Conservation (phyloP, 2,888 invertebrate genomes). For the Serrognathus titanus region DNA sequence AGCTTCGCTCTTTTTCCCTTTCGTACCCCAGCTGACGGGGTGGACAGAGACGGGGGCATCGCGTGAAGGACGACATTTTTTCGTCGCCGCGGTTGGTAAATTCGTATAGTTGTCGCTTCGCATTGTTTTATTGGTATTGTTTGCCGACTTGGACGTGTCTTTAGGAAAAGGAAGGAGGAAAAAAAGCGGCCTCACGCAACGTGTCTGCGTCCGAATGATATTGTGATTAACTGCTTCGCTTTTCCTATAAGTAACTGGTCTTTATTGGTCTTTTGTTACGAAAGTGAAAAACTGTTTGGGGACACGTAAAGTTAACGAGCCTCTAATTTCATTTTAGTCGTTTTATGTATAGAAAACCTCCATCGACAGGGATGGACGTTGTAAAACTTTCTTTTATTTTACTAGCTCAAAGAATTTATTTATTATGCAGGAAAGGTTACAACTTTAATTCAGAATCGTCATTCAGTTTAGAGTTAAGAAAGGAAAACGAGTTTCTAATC, state of each 20-base stretch:
- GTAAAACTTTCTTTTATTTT: no score
- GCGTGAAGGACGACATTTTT: background rate
- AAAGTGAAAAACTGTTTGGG: no score
- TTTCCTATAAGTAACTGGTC: background rate
- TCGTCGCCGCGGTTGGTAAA: conserved; percentile 23
- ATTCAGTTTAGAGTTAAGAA: no score
- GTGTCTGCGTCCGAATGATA: background rate
- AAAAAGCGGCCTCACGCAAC: background rate
- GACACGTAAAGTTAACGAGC: no score
- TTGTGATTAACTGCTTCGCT: conserved; percentile 1
- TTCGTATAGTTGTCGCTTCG: conserved; percentile 20
- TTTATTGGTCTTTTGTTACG: background rate
- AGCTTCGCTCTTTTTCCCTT: conserved; percentile 14
- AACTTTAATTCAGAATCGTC: no score
- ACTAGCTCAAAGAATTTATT: no score
- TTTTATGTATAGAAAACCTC: no score
- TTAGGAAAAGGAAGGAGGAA: background rate
- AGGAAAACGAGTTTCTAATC: no score
- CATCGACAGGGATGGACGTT: no score
- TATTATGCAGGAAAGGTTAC: no score
- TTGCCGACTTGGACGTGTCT: conserved; percentile 12
- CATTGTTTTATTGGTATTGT: conserved; percentile 20
- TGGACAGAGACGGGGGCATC: conserved; percentile 2
- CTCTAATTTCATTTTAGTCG: no score
- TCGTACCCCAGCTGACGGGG: background rate